phyloP scores from a whole-genome alignment of 2,797 vertebrate species.

The Dendrocincla fuliginosa region DNA sequence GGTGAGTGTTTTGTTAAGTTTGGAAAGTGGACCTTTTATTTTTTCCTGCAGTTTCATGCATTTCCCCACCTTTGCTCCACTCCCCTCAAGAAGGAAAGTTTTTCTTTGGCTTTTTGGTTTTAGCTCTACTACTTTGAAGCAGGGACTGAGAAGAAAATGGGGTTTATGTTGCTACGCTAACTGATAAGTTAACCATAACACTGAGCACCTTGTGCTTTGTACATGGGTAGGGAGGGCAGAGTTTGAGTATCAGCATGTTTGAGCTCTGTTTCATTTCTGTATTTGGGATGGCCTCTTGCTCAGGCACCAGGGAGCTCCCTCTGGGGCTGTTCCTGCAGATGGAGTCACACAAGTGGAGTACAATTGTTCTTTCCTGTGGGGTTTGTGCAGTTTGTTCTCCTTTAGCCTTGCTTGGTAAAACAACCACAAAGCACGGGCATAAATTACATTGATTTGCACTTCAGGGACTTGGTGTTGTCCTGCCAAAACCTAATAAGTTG shows the following conservation, averaged over 20 bases:
- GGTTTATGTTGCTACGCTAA: background rate
- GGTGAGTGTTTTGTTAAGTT: background rate
- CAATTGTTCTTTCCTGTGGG: background rate
- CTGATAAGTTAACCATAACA: background rate
- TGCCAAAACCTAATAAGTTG: background rate
- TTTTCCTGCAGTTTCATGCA: fast-evolving
- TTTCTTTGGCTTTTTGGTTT: background rate
- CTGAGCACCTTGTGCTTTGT: background rate
- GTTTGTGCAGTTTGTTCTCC: background rate
- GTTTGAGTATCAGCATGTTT: background rate
- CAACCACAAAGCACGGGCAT: background rate
- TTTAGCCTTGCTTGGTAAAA: background rate
- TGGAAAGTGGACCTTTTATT: background rate
- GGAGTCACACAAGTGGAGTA: background rate
- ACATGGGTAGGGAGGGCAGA: background rate
- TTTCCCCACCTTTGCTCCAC: background rate
- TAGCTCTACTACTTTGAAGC: background rate
- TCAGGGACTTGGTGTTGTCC: background rate
- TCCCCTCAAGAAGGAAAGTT: background rate
- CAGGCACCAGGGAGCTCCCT: background rate
- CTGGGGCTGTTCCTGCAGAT: background rate
- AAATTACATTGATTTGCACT: conserved; percentile 31
- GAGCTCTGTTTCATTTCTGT: background rate
- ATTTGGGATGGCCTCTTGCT: background rate
- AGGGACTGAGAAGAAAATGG: background rate